Evolutionary conservation across 2,113 vertebrate genomes (phyloP).

Genomic region (Corythornis vintsioides): DNA sequence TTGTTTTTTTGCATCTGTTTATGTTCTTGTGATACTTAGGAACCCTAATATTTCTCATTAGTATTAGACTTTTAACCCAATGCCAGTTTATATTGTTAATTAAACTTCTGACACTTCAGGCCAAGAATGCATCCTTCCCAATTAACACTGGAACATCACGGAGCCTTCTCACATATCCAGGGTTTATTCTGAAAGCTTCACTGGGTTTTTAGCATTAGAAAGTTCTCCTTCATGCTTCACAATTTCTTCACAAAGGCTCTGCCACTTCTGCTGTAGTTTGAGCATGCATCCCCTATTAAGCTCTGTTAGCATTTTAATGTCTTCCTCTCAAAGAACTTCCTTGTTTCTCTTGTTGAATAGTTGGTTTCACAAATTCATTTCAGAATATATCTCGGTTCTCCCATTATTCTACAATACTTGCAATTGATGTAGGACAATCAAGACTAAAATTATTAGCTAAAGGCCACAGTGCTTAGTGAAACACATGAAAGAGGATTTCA

Average conservation of each 20-base stretch:
- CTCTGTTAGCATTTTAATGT: neutral
- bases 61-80: neutral
- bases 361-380: neutral
- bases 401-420: neutral
- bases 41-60: neutral
- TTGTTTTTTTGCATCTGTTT: neutral
- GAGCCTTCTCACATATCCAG: slow-evolving; percentile 19
- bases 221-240: neutral
- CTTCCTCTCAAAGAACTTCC: neutral
- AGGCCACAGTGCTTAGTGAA: neutral
- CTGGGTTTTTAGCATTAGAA: neutral
- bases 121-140: neutral
- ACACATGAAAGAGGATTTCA: neutral
- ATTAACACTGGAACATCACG: neutral
- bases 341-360: neutral
- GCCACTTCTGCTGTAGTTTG: neutral
- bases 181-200: neutral
- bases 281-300: neutral
- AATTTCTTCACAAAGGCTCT: neutral
- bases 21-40: neutral
- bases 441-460: neutral
- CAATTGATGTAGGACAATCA: neutral
- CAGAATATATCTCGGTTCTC: neutral
- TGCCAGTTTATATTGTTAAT: neutral
- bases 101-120: slow-evolving; percentile 18